These are phyloP conservation scores for Pterostichus niger DNA, from an alignment of 2,888 invertebrate genomes.

Conservation along the genomic window DNA sequence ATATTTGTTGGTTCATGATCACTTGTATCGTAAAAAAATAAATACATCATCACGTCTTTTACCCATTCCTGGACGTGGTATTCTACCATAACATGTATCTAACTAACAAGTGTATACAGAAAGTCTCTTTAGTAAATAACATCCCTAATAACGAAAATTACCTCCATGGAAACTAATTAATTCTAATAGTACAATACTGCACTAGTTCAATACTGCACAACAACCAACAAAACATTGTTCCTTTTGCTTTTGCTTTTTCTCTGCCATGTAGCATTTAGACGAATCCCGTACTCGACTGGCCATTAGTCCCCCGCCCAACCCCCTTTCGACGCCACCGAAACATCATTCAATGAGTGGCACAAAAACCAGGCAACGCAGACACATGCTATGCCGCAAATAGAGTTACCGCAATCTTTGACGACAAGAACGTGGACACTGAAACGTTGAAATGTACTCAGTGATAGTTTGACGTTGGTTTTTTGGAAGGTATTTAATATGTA, in stretches of 20 bases:
- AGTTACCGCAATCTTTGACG: slow-evolving; percentile 7
- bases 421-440: too few species aligned
- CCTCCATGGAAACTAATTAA: too few species aligned
- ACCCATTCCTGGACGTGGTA: too few species aligned
- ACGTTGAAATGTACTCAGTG: too few species aligned
- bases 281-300: slow-evolving; percentile 29
- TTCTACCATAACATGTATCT: too few species aligned
- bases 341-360: slow-evolving; percentile 49
- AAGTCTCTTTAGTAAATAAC: too few species aligned
- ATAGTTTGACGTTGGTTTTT: background rate
- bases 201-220: background rate
- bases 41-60: too few species aligned
- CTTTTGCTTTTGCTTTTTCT: slow-evolving; percentile 38
- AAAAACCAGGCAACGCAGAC: slow-evolving; percentile 16
- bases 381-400: slow-evolving; percentile 6
- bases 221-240: background rate
- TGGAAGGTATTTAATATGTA: background rate
- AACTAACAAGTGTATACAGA: too few species aligned
- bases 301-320: slow-evolving; percentile 33
- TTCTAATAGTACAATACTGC: slow-evolving; percentile 5
- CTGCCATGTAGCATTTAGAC: slow-evolving; percentile 21
- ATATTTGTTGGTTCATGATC: too few species aligned
- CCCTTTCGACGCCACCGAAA: slow-evolving; percentile 23
- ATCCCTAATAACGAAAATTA: too few species aligned
- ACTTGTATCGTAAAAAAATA: too few species aligned